A percentile compares a stretch with the other conserved stretches of the same genome.
Conservation (phyloP, 2,797 vertebrate species). For the Sebastes kiyomatsui region DNA sequence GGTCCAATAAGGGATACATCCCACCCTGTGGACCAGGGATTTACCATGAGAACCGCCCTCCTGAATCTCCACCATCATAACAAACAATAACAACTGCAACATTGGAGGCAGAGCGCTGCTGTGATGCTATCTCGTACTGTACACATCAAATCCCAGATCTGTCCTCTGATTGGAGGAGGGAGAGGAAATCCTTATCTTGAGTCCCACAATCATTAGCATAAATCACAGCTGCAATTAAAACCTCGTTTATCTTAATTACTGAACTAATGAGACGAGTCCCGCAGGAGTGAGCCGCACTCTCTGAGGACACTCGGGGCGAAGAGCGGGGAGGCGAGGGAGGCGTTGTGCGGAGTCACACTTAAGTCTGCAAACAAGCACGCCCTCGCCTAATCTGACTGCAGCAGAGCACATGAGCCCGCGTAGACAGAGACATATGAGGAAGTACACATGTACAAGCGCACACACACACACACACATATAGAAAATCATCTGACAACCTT, state of each 20-base stretch:
- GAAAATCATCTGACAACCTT: conserved; percentile 39
- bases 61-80: conserved; percentile 36
- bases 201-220: conserved; percentile 83
- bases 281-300: conserved; percentile 72
- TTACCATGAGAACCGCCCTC: conserved; percentile 1
- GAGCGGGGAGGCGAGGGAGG: conserved; percentile 42
- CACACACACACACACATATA: neutral
- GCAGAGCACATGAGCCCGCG: conserved; percentile 15
- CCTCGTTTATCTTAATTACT: conserved; percentile 88
- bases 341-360: conserved; percentile 44
- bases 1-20: conserved; percentile 18
- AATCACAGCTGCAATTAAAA: conserved; percentile 87
- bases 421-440: conserved; percentile 22
- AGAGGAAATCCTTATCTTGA: conserved; percentile 76
- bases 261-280: conserved; percentile 87
- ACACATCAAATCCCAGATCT: conserved; percentile 72
- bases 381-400: conserved; percentile 46
- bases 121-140: conserved; percentile 41
- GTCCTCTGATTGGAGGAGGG: conserved; percentile 67
- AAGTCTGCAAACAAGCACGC: conserved; percentile 59
- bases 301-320: conserved; percentile 72
- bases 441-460: conserved; percentile 4
- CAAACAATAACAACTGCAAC: conserved; percentile 54
- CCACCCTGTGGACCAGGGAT: conserved; percentile 18
- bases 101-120: conserved; percentile 28